Percentiles rank a stretch among this genome's conserved stretches.
phyloP scores from a whole-genome alignment of 2,888 invertebrate genomes.

The Sinhomidia bicolor region DNA sequence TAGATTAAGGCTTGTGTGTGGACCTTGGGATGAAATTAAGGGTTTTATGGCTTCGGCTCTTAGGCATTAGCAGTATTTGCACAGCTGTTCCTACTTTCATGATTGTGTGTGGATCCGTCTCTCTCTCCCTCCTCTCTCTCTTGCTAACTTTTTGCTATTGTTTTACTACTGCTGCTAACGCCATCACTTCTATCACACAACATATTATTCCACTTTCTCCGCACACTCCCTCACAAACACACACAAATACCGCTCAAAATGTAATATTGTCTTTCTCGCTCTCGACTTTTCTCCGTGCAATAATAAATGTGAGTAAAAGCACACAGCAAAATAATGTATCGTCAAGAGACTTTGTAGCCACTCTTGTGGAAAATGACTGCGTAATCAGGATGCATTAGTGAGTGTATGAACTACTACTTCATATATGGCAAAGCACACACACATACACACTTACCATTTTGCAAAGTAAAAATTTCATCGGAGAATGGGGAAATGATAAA shows the following conservation, averaged over 20 bases:
- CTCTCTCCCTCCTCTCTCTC: background rate
- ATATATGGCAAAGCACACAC: constrained; percentile 26
- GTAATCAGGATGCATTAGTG: constrained; percentile 50
- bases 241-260: background rate
- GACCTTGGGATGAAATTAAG: constrained; percentile 68
- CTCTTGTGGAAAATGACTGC: constrained; percentile 54
- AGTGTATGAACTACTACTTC: constrained; percentile 13
- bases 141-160: constrained; percentile 32
- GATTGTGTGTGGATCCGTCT: constrained; percentile 12
- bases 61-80: constrained; percentile 67
- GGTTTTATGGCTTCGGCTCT: constrained; percentile 64
- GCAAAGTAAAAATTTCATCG: background rate
- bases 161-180: background rate
- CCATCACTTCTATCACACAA: background rate
- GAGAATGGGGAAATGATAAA: background rate
- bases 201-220: constrained; percentile 37
- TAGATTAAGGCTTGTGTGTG: constrained; percentile 63
- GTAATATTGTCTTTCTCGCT: constrained; percentile 3
- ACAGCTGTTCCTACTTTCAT: constrained; percentile 67
- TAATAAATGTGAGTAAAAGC: background rate
- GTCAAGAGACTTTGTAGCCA: constrained; percentile 55
- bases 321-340: constrained; percentile 46
- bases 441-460: constrained; percentile 30
- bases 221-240: background rate
- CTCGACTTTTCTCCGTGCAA: constrained; percentile 1